Evolutionary conservation across 2,113 vertebrate genomes (phyloP).

Genomic region (Marmota flaviventris): DNA sequence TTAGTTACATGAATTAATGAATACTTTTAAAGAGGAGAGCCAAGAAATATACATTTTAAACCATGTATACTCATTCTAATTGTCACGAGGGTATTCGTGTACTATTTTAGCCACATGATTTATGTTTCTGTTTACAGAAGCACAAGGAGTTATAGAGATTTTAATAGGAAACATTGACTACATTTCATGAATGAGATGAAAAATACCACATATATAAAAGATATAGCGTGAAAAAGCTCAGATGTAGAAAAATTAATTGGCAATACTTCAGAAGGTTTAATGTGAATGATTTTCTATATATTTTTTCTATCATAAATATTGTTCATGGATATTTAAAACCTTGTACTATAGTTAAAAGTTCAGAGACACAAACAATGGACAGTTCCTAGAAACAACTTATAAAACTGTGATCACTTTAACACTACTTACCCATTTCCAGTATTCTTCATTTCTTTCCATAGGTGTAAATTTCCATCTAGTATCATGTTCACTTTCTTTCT

Average conservation of each 20-base stretch:
- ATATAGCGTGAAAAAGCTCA: background rate
- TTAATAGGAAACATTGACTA: background rate
- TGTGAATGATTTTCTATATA: background rate
- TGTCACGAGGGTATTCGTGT: background rate
- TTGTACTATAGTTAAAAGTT: background rate
- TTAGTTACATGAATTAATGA: background rate
- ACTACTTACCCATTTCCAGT: background rate
- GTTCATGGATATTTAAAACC: background rate
- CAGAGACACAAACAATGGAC: background rate
- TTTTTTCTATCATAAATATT: constrained; percentile 5
- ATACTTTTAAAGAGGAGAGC: constrained; percentile 1
- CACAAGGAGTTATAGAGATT: background rate
- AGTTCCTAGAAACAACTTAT: background rate
- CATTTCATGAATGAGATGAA: constrained; percentile 25
- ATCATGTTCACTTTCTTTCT: background rate
- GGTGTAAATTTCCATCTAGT: background rate
- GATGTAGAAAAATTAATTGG: background rate
- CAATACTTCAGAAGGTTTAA: background rate
- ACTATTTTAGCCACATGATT: background rate
- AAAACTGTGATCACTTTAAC: background rate
- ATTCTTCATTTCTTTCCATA: background rate
- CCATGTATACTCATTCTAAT: constrained; percentile 15
- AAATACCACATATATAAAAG: background rate
- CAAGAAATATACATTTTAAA: constrained; percentile 36
- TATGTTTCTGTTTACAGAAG: constrained; percentile 26